Percentiles rank a stretch among this genome's conserved stretches.
phyloP scores from a whole-genome alignment of 2,113 vertebrate genomes.

The Rana temporaria region DNA sequence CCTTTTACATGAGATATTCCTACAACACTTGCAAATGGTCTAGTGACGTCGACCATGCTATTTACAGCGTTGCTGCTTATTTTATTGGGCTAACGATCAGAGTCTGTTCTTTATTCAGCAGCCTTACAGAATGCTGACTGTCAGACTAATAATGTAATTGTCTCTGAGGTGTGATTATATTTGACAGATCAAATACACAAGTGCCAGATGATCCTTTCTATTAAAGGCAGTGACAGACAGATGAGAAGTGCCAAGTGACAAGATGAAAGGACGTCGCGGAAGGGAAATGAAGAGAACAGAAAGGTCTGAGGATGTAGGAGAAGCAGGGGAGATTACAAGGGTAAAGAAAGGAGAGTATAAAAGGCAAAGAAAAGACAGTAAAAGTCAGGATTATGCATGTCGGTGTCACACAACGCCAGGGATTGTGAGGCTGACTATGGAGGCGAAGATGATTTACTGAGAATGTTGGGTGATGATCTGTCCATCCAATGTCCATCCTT shows the following conservation, averaged over 20 bases:
- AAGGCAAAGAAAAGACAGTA: not conserved
- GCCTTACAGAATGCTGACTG: constrained; percentile 21
- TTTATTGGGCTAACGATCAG: constrained; percentile 4
- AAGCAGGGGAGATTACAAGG: constrained; percentile 4
- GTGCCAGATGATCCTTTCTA: constrained; percentile 42
- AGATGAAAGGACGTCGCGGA: constrained; percentile 37
- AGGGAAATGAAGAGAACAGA: not conserved
- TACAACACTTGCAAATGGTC: not conserved
- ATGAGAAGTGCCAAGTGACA: constrained; percentile 31
- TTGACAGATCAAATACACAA: constrained; percentile 54
- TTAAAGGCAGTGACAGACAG: constrained; percentile 47
- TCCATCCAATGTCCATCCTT: too few relatives aligned
- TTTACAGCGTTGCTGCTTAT: not conserved
- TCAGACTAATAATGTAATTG: constrained; percentile 55
- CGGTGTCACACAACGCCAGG: not conserved
- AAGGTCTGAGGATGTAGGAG: not conserved
- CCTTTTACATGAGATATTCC: not conserved
- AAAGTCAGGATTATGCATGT: not conserved
- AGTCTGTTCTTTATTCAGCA: constrained; percentile 9
- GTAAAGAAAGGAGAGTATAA: not conserved
- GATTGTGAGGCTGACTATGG: not conserved
- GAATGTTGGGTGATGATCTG: too few relatives aligned
- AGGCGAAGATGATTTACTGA: too few relatives aligned
- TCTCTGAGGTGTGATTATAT: constrained; percentile 47
- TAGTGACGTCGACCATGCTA: not conserved